Conservation (phyloP, 2,888 invertebrate species). For the Darwinula stevensoni region DNA sequence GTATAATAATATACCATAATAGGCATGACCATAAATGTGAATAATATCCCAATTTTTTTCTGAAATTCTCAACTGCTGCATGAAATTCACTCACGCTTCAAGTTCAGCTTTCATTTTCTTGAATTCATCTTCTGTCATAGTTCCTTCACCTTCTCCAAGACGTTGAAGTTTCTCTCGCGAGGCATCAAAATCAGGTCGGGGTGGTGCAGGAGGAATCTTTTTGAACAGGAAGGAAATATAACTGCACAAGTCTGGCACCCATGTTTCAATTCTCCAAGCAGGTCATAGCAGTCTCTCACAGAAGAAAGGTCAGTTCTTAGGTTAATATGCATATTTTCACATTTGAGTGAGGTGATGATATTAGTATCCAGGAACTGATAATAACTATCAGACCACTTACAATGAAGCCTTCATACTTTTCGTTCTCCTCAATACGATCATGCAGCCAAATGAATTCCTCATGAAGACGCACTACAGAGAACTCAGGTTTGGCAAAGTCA, state of each 20-base stretch:
- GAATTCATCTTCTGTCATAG: conserved; percentile 95
- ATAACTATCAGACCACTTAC: too few relatives aligned
- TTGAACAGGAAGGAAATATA: conserved; percentile 5
- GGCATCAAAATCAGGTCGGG: conserved; percentile 88
- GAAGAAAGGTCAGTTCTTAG: too few relatives aligned
- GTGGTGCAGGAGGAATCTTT: conserved; percentile 27
- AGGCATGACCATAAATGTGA: conserved; percentile 4
- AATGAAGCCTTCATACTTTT: conserved; percentile 91
- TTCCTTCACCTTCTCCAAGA: conserved; percentile 91
- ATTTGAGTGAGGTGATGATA: too few relatives aligned
- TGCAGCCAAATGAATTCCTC: conserved; percentile 99
- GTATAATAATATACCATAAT: conserved; percentile 5
- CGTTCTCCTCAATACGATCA: conserved; percentile 84
- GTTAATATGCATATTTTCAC: too few relatives aligned
- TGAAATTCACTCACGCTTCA: conserved; percentile 48
- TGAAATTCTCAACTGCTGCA: neutral
- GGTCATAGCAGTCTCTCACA: too few relatives aligned
- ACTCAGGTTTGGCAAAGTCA: conserved; percentile 70
- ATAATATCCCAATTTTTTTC: neutral
- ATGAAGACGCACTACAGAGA: conserved; percentile 85
- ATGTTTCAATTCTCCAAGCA: too few relatives aligned
- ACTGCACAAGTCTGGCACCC: too few relatives aligned
- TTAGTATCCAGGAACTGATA: too few relatives aligned
- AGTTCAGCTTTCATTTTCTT: conserved; percentile 98
- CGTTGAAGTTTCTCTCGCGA: conserved; percentile 91